These are phyloP conservation scores for Apis mellifera DNA, from an alignment of 1,140 invertebrate species.

Conservation along the genomic window DNA sequence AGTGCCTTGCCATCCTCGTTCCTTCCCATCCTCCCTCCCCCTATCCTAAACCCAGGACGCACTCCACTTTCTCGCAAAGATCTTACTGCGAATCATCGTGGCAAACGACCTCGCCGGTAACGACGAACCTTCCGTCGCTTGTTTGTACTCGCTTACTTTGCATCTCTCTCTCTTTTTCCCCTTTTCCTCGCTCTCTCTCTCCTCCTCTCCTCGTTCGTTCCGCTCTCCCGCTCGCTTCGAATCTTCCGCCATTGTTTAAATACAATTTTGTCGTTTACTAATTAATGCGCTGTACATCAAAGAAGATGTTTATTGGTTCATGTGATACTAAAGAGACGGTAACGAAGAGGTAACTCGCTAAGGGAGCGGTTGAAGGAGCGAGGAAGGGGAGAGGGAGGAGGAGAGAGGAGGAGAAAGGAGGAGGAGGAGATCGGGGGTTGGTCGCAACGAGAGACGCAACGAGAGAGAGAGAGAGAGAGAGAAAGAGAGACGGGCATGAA, in stretches of 20 bases:
- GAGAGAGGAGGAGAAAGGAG: constrained; percentile 54
- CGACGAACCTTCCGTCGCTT: constrained; percentile 66
- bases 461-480: constrained; percentile 33
- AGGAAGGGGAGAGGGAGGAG: constrained; percentile 64
- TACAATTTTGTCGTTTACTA: constrained; percentile 83
- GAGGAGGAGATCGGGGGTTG: constrained; percentile 30
- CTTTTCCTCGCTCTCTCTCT: constrained; percentile 49
- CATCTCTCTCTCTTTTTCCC: constrained; percentile 36
- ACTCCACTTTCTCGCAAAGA: constrained; percentile 51
- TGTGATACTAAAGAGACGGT: constrained; percentile 82
- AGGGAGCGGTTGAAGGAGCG: constrained; percentile 77
- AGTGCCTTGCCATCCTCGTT: constrained; percentile 56
- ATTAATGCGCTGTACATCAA: constrained; percentile 82
- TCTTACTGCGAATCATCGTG: constrained; percentile 65
- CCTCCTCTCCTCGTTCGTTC: constrained; percentile 7
- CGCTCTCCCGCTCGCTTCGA: constrained; percentile 49
- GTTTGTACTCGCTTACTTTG: constrained; percentile 75
- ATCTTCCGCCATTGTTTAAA: constrained; percentile 80
- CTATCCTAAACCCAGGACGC: constrained; percentile 12
- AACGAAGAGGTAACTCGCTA: constrained; percentile 81
- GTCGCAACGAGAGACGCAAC: constrained; percentile 17
- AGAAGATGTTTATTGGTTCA: constrained; percentile 83
- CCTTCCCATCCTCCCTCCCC: constrained; percentile 36
- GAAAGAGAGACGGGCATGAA: constrained; percentile 50
- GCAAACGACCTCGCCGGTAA: constrained; percentile 63